Base-by-base conservation (phyloP, 2,797 vertebrate genomes). In the Gymnodraco acuticeps region DNA sequence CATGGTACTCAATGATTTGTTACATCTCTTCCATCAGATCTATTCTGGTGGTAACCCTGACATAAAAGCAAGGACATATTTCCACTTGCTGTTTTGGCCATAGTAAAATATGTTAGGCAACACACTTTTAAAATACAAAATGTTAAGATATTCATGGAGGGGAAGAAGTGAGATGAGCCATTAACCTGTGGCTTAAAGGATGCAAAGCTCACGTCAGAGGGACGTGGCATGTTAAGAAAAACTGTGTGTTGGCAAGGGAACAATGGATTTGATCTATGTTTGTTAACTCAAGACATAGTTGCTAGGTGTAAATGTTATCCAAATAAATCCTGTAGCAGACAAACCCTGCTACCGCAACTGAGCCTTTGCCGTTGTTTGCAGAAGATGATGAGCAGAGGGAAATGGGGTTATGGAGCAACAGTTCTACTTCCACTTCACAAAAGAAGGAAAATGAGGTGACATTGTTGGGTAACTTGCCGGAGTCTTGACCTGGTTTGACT, bases 401-500 rank as follows among this genome's bases (percentile, higher is more conserved):
- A 84, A 75, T 1, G n/a, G 59, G 80, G 70, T 82, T 71, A 73
- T 77, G 64, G 84, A 77, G 78, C 73, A 72, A 75, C 54, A 17
- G 61, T 84, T 84, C 53, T 61, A 8, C 46, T 52, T 71, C 23
- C 16, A 64, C 62, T 77, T 71, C 73, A 56, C 43, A 69, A 52
- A 46, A 50, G 51, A 48, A 45, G 50, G 79, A 6, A 74, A 81
- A 78, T 64, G 20, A 84, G 73, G 80, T 87, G 72, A 87, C 85
- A 82, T 87, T 82, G 64, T 76, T 47, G 52, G 62, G 59, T 66
- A 71, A 82, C 69, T 74, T 76, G 64, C 64, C 20, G 41, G 54
- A 82, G 80, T 56, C 55, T 66, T 85, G 88, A 84, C 88, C 89
- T 80, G 69, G 52, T 88, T 92, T 68, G 38, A 16, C 51, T 38